Evolutionary conservation across 30 jellyfish, hydroid and myxozoan species (phyloP).

Genomic region (Aurelia aurita): DNA sequence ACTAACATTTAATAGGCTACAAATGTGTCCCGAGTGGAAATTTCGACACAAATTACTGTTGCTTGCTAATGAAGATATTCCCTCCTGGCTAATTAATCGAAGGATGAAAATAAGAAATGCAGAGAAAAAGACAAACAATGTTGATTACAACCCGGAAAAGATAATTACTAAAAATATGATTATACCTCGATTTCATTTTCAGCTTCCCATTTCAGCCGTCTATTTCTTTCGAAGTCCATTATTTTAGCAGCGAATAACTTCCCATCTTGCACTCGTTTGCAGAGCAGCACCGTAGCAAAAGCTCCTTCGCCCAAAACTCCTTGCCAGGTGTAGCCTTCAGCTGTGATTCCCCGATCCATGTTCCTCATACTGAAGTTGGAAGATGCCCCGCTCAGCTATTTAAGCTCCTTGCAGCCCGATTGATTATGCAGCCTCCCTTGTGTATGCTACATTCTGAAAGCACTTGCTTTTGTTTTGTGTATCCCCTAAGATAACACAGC

Average conservation of each 20-base stretch:
- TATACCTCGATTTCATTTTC: constrained; percentile 97
- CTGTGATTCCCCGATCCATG: constrained; percentile 46
- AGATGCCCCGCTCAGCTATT: constrained; percentile 8
- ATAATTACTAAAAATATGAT: neutral
- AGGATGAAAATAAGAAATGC: no score
- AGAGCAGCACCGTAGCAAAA: constrained; percentile 66
- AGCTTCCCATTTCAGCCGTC: constrained; percentile 84
- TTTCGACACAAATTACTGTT: no score
- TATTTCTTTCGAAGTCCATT: constrained; percentile 61
- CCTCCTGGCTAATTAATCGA: no score
- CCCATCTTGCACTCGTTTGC: constrained; percentile 42
- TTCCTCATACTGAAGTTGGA: constrained; percentile 31
- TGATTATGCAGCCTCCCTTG: constrained; percentile 56
- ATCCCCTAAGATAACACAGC: neutral
- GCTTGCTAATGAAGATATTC: no score
- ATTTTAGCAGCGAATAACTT: constrained; percentile 86
- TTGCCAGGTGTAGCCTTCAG: constrained; percentile 53
- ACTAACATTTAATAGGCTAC: no score
- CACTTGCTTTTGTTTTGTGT: constrained; percentile 1
- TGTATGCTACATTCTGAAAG: constrained; percentile 5
- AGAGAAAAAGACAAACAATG: no score
- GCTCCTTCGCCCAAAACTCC: constrained; percentile 78
- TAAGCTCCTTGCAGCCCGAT: constrained; percentile 23
- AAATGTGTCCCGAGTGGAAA: no score
- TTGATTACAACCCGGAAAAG: no score